Evolutionary conservation across 1,140 invertebrate species (phyloP).

Genomic region (Acyrthosiphon pisum): DNA sequence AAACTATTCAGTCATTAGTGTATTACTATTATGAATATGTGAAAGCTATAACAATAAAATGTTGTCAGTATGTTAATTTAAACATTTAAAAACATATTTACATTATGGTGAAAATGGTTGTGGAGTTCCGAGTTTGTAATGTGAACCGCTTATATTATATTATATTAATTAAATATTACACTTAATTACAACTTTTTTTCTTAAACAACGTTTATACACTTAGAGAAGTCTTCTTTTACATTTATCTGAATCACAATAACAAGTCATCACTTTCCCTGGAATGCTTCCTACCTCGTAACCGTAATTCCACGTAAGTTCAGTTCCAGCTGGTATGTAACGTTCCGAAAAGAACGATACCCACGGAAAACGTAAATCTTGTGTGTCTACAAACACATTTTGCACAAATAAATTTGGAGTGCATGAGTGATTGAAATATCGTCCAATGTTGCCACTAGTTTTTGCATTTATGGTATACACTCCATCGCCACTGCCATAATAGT

Average conservation of each 20-base stretch:
- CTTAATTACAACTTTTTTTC: too few relatives aligned
- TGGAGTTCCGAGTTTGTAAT: too few relatives aligned
- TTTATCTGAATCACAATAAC: conserved; percentile 74
- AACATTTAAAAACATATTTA: too few relatives aligned
- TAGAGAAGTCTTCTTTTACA: conserved; percentile 48
- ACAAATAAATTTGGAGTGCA: conserved; percentile 96
- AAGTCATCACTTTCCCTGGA: conserved; percentile 86
- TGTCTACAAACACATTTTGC: conserved; percentile 98
- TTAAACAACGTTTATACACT: background rate
- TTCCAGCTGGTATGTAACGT: conserved; percentile 85
- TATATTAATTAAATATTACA: too few relatives aligned
- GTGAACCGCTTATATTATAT: too few relatives aligned
- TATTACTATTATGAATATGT: too few relatives aligned
- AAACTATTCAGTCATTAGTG: too few relatives aligned
- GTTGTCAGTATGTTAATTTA: too few relatives aligned
- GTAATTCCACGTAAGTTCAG: conserved; percentile 97
- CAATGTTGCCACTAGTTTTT: conserved; percentile 93
- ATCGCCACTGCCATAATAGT: conserved; percentile 25
- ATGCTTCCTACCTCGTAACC: conserved; percentile 95
- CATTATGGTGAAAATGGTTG: too few relatives aligned
- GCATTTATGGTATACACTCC: conserved; percentile 86
- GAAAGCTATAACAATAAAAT: too few relatives aligned
- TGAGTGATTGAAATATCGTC: conserved; percentile 94
- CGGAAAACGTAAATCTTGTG: conserved; percentile 94
- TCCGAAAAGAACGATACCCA: conserved; percentile 96